Evolutionary conservation across 2,797 vertebrate genomes (phyloP).

Genomic region (Pseudochromis fuscus): DNA sequence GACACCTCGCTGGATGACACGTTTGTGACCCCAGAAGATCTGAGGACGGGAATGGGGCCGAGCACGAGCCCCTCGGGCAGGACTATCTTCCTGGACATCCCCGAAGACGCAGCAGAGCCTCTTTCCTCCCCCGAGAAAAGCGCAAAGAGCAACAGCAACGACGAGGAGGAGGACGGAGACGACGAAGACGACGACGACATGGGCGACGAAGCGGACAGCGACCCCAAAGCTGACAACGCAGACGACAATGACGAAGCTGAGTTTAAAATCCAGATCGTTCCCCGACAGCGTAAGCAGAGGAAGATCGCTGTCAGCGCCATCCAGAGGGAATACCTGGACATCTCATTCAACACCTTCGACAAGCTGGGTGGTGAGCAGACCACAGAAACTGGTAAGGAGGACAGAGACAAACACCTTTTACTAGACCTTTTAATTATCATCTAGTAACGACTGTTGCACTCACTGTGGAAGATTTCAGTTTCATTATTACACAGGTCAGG

Average conservation of each 20-base stretch:
- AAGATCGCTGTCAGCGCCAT: slow-evolving; percentile 99
- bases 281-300: slow-evolving; percentile 95
- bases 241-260: slow-evolving; percentile 91
- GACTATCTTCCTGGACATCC: slow-evolving; percentile 90
- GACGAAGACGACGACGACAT: slow-evolving; percentile 90
- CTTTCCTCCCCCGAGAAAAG: slow-evolving; percentile 86
- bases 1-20: slow-evolving; percentile 91
- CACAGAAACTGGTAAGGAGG: slow-evolving; percentile 89
- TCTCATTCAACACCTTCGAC: slow-evolving; percentile 96
- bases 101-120: slow-evolving; percentile 88
- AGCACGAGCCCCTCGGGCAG: slow-evolving; percentile 85
- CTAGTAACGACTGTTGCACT: background rate
- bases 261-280: slow-evolving; percentile 99
- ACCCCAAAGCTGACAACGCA: slow-evolving; percentile 84
- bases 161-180: slow-evolving; percentile 87
- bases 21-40: slow-evolving; percentile 76
- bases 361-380: slow-evolving; percentile 91
- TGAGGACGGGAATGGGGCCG: slow-evolving; percentile 61
- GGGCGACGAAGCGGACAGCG: slow-evolving; percentile 87
- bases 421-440: background rate
- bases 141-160: slow-evolving; percentile 85
- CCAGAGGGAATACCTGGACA: slow-evolving; percentile 98
- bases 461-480: background rate
- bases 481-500: background rate
- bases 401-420: background rate